These are phyloP conservation scores for Scotopteryx bipunctaria DNA, from an alignment of 2,888 invertebrate species.

Conservation along the genomic window DNA sequence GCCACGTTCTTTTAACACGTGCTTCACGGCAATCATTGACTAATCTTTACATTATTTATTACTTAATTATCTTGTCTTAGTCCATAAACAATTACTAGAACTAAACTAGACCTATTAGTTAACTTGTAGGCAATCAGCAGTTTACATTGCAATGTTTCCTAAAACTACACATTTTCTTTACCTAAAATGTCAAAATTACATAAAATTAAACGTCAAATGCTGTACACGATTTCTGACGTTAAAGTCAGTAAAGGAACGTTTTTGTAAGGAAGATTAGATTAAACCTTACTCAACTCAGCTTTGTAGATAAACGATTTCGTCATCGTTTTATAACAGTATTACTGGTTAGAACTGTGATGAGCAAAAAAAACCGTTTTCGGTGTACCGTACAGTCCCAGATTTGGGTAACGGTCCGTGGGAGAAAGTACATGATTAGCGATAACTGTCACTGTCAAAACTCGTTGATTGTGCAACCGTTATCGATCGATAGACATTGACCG, in stretches of 20 bases:
- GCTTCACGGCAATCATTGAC: slow-evolving; percentile 1
- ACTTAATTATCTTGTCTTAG: slow-evolving; percentile 4
- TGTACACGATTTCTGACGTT: no score
- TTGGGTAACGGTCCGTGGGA: slow-evolving; percentile 69
- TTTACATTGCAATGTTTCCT: not conserved
- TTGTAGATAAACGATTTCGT: slow-evolving; percentile 63
- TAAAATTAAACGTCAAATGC: no score
- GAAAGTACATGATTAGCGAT: slow-evolving; percentile 78
- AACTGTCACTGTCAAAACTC: slow-evolving; percentile 69
- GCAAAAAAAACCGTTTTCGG: slow-evolving; percentile 66
- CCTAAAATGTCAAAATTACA: no score
- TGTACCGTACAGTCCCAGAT: slow-evolving; percentile 79
- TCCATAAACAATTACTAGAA: not conserved
- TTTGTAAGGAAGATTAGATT: slow-evolving; percentile 14
- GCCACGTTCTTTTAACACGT: slow-evolving; percentile 25
- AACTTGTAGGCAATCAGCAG: not conserved
- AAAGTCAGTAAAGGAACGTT: no score
- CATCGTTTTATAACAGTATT: slow-evolving; percentile 80
- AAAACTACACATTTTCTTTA: no score
- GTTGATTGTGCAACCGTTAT: slow-evolving; percentile 57
- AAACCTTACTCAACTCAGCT: slow-evolving; percentile 50
- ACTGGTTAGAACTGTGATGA: slow-evolving; percentile 71
- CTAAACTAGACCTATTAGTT: not conserved
- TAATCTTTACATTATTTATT: slow-evolving; percentile 6
- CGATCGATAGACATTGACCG: slow-evolving; percentile 43